Conservation (phyloP, 2,113 vertebrate genomes). For the Phalacrocorax carbo region DNA sequence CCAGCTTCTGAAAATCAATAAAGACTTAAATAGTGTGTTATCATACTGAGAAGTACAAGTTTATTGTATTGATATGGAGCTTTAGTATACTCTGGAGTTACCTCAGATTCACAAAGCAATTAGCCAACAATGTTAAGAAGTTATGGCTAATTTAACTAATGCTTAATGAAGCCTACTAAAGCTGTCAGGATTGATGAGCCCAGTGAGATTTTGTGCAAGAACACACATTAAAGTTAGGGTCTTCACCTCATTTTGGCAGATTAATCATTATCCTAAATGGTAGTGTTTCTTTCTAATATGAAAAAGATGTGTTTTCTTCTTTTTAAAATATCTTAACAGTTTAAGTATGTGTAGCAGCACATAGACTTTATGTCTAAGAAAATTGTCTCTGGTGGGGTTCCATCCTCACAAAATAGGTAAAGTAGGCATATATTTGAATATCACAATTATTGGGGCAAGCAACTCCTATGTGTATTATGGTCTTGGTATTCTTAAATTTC, state of each 20-base stretch:
- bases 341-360: not conserved
- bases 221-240: slow-evolving; percentile 60
- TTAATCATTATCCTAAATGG: slow-evolving; percentile 47
- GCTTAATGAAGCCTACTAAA: slow-evolving; percentile 71
- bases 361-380: not conserved
- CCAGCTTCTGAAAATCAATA: not conserved
- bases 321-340: not conserved
- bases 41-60: slow-evolving; percentile 27
- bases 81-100: slow-evolving; percentile 71
- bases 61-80: slow-evolving; percentile 19
- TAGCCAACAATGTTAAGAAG: slow-evolving; percentile 75
- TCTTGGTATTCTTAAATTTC: not conserved
- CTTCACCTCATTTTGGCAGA: slow-evolving; percentile 49
- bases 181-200: slow-evolving; percentile 70
- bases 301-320: not conserved
- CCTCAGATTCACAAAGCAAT: slow-evolving; percentile 71
- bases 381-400: not conserved
- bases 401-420: not conserved
- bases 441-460: not conserved
- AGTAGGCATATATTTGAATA: not conserved
- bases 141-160: slow-evolving; percentile 79
- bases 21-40: slow-evolving; percentile 12
- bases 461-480: not conserved
- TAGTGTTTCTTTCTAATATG: not conserved
- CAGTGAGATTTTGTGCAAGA: slow-evolving; percentile 58